Evolutionary conservation across 2,797 vertebrate species (phyloP), one percentile per base, ranked within the genome.

Genomic region (Erithacus rubecula): DNA sequence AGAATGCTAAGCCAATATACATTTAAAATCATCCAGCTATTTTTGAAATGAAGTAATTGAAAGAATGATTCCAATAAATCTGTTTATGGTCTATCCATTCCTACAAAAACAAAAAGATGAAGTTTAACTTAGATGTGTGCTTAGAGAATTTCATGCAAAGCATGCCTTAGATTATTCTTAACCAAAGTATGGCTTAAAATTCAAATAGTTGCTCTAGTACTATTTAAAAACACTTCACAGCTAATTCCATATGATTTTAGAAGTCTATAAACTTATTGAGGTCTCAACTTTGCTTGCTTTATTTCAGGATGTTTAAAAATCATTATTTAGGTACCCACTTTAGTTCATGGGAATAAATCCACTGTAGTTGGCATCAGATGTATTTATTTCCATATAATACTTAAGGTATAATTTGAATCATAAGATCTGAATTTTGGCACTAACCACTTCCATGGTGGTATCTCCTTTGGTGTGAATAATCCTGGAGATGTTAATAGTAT

Each of bases 1-100:
- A 10, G 36, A 41, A 26, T 0, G 0, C 22, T 52, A n/a, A 65
- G 24, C 3, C 32, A 72, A 5, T 49, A 22, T 20, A 15, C 20
- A 30, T 11, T 78, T 71, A 32, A 79, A 65, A 76, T 43, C 21
- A 24, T 34, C 30, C 20, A 5, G 51, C 37, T 52, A 0, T 37
- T 68, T 92, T 88, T 64, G 11, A 23, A 83, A n/a, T 85, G 23
- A 83, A 24, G 23, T 44, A 36, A 29, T n/a, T 58, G 46, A 53
- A 81, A 90, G 41, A 21, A n/a, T 49, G 7, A 68, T 26, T 62
- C n/a, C 36, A 55, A n/a, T 56, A 53, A 64, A 71, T 62, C 32
- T 69, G 1, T 56, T 70, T 47, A 15, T 74, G n/a, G 9, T 24
- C 90, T 70, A 72, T 46, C 36, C 3, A 10, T 78, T 85, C 27